Evolutionary conservation across 2,797 vertebrate genomes (phyloP).

Genomic region (Tragopan temminckii): DNA sequence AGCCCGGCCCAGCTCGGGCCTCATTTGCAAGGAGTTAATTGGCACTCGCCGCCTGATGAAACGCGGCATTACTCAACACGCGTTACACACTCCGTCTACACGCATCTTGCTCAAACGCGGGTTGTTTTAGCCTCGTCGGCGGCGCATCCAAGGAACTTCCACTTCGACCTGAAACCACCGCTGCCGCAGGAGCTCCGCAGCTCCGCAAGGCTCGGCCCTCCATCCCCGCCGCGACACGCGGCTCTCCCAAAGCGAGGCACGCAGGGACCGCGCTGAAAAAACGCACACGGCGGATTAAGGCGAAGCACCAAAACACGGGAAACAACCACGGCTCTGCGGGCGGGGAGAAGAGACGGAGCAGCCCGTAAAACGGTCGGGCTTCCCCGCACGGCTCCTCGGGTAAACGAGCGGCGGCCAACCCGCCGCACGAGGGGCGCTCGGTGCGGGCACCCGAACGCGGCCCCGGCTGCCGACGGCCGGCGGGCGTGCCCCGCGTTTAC

Average conservation of each 20-base stretch:
- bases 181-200: background rate
- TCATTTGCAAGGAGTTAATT: conserved; percentile 65
- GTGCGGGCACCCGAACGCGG: background rate
- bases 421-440: background rate
- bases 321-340: background rate
- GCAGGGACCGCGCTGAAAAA: background rate
- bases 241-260: background rate
- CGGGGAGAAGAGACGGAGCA: background rate
- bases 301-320: background rate
- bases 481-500: background rate
- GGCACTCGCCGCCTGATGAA: conserved; percentile 70
- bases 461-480: too few relatives aligned
- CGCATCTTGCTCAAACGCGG: background rate
- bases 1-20: background rate
- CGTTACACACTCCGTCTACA: conserved; percentile 19
- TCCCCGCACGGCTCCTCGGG: background rate
- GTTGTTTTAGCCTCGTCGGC: background rate
- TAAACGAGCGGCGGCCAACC: background rate
- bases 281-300: background rate
- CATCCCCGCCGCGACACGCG: background rate
- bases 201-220: background rate
- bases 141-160: conserved; percentile 22
- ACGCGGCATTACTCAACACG: conserved; percentile 58
- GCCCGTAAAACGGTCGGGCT: conserved; percentile 40
- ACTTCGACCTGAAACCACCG: background rate